Evolutionary conservation across 1,140 invertebrate genomes (phyloP).

Genomic region (Schmidtea mediterranea): DNA sequence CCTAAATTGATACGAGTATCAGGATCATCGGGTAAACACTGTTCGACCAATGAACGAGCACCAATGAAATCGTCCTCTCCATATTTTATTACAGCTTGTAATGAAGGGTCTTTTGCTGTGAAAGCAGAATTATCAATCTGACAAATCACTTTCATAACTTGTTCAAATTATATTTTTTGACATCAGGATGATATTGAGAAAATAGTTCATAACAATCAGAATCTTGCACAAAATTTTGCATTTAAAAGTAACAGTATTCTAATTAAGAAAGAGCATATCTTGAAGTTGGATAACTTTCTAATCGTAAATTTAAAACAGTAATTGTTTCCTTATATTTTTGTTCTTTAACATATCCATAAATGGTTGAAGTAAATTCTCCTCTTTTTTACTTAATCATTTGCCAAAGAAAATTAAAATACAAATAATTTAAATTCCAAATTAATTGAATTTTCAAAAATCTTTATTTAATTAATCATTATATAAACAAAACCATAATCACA

Average conservation of each 20-base stretch:
- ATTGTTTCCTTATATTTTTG: not conserved
- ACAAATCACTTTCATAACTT: slow-evolving; percentile 42
- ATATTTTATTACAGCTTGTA: slow-evolving; percentile 89
- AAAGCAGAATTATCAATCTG: not conserved
- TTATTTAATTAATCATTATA: too few relatives aligned
- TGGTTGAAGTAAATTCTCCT: slow-evolving; percentile 1
- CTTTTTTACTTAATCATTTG: not conserved
- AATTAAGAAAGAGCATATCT: slow-evolving; percentile 59
- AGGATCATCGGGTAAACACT: slow-evolving; percentile 54
- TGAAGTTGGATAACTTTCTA: slow-evolving; percentile 17
- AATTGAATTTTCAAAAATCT: too few relatives aligned
- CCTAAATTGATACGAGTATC: slow-evolving; percentile 86
- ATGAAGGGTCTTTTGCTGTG: slow-evolving; percentile 23
- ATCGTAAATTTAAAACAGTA: not conserved
- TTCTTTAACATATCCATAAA: not conserved
- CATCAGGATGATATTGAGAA: not conserved
- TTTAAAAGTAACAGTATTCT: slow-evolving; percentile 68
- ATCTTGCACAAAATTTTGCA: slow-evolving; percentile 60
- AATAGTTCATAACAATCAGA: slow-evolving; percentile 70
- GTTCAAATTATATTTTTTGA: slow-evolving; percentile 60
- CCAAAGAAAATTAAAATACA: too few relatives aligned
- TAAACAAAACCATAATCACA: too few relatives aligned
- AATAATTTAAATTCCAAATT: too few relatives aligned
- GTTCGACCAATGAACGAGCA: slow-evolving; percentile 42
- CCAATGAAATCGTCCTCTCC: slow-evolving; percentile 57